phyloP scores from a whole-genome alignment of 1,140 invertebrate genomes.

The Theocolax elegans region DNA sequence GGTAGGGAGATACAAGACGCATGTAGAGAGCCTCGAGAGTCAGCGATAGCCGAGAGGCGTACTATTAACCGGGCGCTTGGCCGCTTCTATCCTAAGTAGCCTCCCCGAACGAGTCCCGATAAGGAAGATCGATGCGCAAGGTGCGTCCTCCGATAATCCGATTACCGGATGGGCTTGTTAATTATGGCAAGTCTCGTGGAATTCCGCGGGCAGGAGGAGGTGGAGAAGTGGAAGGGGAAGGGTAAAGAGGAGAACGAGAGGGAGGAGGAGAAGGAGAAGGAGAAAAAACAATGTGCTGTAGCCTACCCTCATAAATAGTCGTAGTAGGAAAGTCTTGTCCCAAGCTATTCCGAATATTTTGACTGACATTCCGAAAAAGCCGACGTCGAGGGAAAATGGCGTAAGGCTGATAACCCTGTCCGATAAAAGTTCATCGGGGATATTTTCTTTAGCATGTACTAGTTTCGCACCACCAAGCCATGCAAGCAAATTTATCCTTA shows the following conservation, averaged over 20 bases:
- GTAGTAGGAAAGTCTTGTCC: background rate
- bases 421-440: slow-evolving; percentile 9
- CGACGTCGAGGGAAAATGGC: too few species aligned
- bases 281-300: slow-evolving; percentile 10
- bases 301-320: background rate
- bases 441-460: too few species aligned
- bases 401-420: background rate
- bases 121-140: slow-evolving; percentile 52
- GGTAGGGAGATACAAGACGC: background rate
- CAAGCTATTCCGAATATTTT: slow-evolving; percentile 29
- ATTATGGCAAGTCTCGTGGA: slow-evolving; percentile 43
- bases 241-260: too few species aligned
- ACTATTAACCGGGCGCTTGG: slow-evolving; percentile 46
- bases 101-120: slow-evolving; percentile 39
- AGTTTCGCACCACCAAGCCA: too few species aligned
- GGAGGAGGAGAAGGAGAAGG: too few species aligned
- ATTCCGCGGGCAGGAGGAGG: too few species aligned
- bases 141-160: slow-evolving; percentile 49
- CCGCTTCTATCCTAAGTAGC: background rate
- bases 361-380: slow-evolving; percentile 28
- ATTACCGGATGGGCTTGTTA: slow-evolving; percentile 49
- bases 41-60: slow-evolving; percentile 38
- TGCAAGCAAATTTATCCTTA: too few species aligned
- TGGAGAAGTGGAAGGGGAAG: too few species aligned
- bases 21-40: slow-evolving; percentile 31